Evolutionary conservation across 2,113 vertebrate species (phyloP).

Genomic region (Prunella fulvescens): DNA sequence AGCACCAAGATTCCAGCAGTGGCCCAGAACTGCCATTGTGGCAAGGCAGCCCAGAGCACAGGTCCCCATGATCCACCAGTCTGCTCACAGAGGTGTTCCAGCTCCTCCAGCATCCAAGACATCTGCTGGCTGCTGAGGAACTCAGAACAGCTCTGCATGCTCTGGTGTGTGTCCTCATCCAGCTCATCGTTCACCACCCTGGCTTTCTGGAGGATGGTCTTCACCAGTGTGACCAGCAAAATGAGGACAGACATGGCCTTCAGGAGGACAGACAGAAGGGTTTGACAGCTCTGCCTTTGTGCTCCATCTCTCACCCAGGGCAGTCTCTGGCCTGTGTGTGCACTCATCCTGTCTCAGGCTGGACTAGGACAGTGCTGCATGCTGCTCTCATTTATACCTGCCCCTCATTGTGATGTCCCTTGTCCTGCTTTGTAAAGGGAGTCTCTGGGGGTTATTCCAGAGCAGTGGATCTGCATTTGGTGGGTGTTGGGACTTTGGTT

Average conservation of each 20-base stretch:
- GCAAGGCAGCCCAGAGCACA: not conserved
- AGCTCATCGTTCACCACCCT: not conserved
- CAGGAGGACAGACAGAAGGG: not conserved
- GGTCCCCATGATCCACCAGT: not conserved
- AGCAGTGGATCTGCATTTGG: not conserved
- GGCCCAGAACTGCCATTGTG: not conserved
- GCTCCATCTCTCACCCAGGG: not conserved
- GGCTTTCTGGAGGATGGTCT: not conserved
- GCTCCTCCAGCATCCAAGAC: not conserved
- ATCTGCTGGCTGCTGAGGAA: not conserved
- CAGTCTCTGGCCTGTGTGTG: rapidly evolving
- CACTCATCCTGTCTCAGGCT: too few species aligned
- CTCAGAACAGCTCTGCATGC: not conserved
- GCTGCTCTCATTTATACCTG: not conserved
- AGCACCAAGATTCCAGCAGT: not conserved
- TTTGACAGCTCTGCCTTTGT: not conserved
- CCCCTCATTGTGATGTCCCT: not conserved
- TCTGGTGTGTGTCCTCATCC: not conserved
- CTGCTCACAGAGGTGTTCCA: not conserved
- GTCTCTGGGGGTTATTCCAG: too few species aligned
- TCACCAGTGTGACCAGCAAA: not conserved
- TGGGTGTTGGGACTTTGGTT: not conserved
- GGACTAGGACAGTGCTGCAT: too few species aligned
- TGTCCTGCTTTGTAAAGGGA: not conserved
- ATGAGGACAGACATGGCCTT: too few species aligned